These are phyloP conservation scores for Eilema griseolum DNA, from an alignment of 2,888 invertebrate genomes.

Conservation along the genomic window DNA sequence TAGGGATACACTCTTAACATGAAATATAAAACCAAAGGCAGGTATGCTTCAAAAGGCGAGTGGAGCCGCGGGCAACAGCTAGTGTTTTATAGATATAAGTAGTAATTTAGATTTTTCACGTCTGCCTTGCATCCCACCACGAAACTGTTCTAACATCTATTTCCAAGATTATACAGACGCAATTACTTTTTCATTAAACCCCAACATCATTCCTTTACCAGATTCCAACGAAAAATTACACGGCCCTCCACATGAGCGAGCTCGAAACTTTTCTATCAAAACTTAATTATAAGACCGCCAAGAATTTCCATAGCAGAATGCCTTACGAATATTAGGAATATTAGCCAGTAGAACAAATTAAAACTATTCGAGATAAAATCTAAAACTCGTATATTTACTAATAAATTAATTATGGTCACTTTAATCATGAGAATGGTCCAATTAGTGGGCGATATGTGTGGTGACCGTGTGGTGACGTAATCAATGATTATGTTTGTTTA, in stretches of 20 bases:
- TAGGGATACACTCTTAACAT: too few species aligned
- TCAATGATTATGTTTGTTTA: conserved; percentile 29
- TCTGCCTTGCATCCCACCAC: background rate
- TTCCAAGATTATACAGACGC: background rate
- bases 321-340: conserved; percentile 51
- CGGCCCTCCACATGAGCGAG: conserved; percentile 25
- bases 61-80: background rate
- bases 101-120: background rate
- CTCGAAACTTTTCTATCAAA: conserved; percentile 44
- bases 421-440: conserved; percentile 71
- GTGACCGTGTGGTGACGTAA: conserved; percentile 41
- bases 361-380: conserved; percentile 78
- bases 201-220: conserved; percentile 27
- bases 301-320: conserved; percentile 62
- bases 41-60: too few species aligned
- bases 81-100: background rate
- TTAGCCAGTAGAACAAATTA: conserved; percentile 72
- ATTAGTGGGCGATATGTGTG: conserved; percentile 64
- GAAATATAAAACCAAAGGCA: too few species aligned
- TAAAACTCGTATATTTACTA: conserved; percentile 48
- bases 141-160: background rate
- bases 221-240: conserved; percentile 38
- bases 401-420: conserved; percentile 78
- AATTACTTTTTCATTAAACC: conserved; percentile 6
- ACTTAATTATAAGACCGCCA: conserved; percentile 74